Evolutionary conservation across 2,797 vertebrate species (phyloP), one percentile per base, ranked within the genome.

Genomic region (Bovichtus variegatus): DNA sequence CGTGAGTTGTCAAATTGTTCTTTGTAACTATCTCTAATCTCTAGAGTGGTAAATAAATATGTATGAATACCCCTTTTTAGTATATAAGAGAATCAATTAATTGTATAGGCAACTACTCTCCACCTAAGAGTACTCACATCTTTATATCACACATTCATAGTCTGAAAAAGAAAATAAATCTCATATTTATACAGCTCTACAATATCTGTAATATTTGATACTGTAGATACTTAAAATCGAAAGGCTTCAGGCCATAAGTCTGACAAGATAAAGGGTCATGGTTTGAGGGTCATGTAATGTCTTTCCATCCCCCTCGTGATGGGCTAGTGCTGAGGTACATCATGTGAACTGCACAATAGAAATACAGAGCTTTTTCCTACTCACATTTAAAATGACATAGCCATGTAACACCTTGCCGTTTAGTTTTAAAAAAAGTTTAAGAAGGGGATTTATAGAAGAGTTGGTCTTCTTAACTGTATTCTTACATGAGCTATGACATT

Each of bases 11-110:
- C 9, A 54, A 47, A 55, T 29, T 49, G 40, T 31, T 79, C 5
- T 29, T 57, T 66, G 9, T 47, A 59, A 64, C 6, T 21, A 13
- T 27, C 19, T 72, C 5, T 29, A 9, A 51, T 64, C 27, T 41
- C 21, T 67, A n/a, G n/a, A 40, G 2, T 36, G 11, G 16, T 50
- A n/a, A 78, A 80, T 71, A 53, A 53, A 76, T 54, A 49, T 38
- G 8, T 11, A 31, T 7, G 5, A 36, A 41, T 15, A 44, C 21
- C 4, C 2, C 0, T 54, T 18, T 74, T 64, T 23, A 4, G 15
- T n/a, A 12, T 40, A 6, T 10, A 15, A 18, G 55, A 63, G n/a
- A 54, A 44, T 49, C 12, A 15, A 36, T 49, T 13, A 38, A 58
- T 43, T 64, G 31, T 67, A 21, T n/a, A n/a, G 4, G 6, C 40